Evolutionary conservation across 1,140 invertebrate genomes (phyloP), one percentile per base, ranked within the genome.

Genomic region (Atta texana): DNA sequence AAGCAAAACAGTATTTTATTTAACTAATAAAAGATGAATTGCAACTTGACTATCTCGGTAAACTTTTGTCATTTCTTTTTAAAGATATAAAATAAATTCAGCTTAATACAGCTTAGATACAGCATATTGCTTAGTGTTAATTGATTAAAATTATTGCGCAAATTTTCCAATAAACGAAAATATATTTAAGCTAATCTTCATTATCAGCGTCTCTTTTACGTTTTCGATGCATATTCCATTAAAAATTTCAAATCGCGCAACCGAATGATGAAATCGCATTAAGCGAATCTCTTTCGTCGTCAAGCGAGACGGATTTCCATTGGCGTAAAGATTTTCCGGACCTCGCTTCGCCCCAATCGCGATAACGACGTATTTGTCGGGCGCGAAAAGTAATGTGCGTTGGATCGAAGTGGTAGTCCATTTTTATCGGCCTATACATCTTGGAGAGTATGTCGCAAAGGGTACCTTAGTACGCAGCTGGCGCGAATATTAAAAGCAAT

Each of bases 401-500:
- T 51, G 85, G 69, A 89, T 90, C 61, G 86, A 85, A 88, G 59
- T 68, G 86, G 66, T 66, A 92, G 87, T 93, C 61, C 87, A 93
- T 93, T 93, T 92, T 93, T 91, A 93, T 93, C 88, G 87, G 81
- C 28, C 84, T 89, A 88, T 92, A 89, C 85, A 92, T 92, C 86
- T 92, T 88, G 69, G 55, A n/a, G 75, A 44, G 24, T 55, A 77
- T 44, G 61, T 69, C 61, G 64, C 82, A 39, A 51, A 69, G 55
- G 72, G 44, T 63, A 39, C 63, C 53, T 75, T 61, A 85, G 71
- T 69, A 86, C 92, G 89, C 92, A 93, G 92, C 92, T 93, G 93
- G 93, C 72, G 92, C 92, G 91, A 93, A 93, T 93, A 93, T 93
- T 93, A 93, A 93, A 93, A 93, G 92, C 93, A 91, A 93, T 93